These are phyloP conservation scores for Drosophila eohydei DNA, from an alignment of 2,888 invertebrate species.

Conservation along the genomic window DNA sequence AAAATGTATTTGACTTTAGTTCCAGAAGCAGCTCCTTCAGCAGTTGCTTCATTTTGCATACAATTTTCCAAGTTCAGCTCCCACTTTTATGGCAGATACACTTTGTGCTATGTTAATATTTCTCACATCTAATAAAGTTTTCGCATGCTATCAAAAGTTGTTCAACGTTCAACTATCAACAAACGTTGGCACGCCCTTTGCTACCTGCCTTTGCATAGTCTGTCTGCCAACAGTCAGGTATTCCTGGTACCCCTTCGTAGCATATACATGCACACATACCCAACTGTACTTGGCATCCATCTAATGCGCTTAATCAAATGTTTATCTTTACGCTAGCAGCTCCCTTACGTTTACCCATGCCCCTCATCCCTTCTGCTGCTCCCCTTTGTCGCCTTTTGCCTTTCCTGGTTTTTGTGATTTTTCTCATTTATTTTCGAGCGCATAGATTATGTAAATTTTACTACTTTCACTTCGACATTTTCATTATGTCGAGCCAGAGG, in stretches of 20 bases:
- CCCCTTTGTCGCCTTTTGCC: constrained; percentile 9
- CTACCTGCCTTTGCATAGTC: constrained; percentile 23
- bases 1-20: constrained; percentile 65
- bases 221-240: background rate
- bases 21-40: constrained; percentile 1
- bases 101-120: constrained; percentile 64
- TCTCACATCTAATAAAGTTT: constrained; percentile 74
- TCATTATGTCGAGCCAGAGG: constrained; percentile 69
- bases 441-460: constrained; percentile 80
- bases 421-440: constrained; percentile 80
- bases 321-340: constrained; percentile 66
- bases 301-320: constrained; percentile 78
- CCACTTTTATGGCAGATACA: background rate
- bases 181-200: constrained; percentile 26
- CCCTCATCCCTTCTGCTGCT: background rate
- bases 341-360: constrained; percentile 9
- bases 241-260: background rate
- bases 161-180: constrained; percentile 40
- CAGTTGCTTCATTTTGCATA: constrained; percentile 1
- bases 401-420: constrained; percentile 58
- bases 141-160: constrained; percentile 46
- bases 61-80: constrained; percentile 3
- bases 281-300: constrained; percentile 30
- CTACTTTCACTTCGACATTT: constrained; percentile 81
- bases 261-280: background rate